Evolutionary conservation across 2,888 invertebrate genomes (phyloP), one percentile per base, ranked within the genome.

Genomic region (Drosophila testacea): DNA sequence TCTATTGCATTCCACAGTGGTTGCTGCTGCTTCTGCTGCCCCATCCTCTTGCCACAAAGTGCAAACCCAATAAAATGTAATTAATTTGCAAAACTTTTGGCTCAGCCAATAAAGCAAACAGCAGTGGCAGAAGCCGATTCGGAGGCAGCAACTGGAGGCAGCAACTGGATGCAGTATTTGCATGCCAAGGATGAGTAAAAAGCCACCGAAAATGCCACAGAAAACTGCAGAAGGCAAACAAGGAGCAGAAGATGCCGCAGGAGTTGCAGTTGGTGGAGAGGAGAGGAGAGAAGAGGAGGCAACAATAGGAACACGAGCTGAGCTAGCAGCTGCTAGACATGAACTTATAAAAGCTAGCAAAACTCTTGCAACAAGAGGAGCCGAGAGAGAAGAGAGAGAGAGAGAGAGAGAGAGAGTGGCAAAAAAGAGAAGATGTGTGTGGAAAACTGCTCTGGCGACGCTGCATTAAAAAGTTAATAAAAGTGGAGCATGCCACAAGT

Each of bases 391-490:
- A 32, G 6, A 2, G 6, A 9, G 32, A 9, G 9, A 16, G n/a
- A 9, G 32, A 6, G 32, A 7, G 32, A 6, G 32, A 32, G 6
- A 2, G 6, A 2, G 32, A 2, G 9, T 7, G 32, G 32, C 6
- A 32, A 9, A 9, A 32, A 32, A 6, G 32, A 9, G 6, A 32
- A 6, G 6, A 32, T 9, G 44, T 16, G 13, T 39, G 36, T 50
- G 48, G 36, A 4, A 48, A 27, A 10, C n/a, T 32, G 51, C 72
- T 47, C 61, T 69, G 69, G 79, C 67, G 71, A 64, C 50, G 87
- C 82, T 83, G 88, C 83, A 88, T 88, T 85, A 88, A 85, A 86
- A 86, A 86, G 89, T 86, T 86, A 87, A 86, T 86, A 86, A 88
- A 89, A 89, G 84, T 84, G 82, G 76, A 87, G 83, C 85, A 86